Evolutionary conservation across 2,113 vertebrate species (phyloP).

Genomic region (Sarotherodon lohbergeri): DNA sequence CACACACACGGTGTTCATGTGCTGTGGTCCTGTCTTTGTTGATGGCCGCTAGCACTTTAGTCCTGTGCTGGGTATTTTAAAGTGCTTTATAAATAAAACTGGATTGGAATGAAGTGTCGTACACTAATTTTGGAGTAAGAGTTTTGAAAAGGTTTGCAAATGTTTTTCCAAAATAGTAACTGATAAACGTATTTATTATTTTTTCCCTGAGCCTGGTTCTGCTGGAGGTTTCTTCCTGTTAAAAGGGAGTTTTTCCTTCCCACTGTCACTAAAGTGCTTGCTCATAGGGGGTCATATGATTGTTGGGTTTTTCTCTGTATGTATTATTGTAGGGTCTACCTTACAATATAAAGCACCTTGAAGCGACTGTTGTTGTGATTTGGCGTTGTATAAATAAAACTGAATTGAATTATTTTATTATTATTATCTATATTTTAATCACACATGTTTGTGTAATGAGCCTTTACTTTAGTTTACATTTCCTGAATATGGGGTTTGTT

Average conservation of each 20-base stretch:
- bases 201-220: background rate
- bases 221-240: background rate
- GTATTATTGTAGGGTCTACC: background rate
- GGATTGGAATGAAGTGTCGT: background rate
- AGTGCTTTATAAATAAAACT: too few relatives aligned
- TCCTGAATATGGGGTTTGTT: too few relatives aligned
- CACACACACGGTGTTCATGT: background rate
- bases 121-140: background rate
- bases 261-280: fast-evolving
- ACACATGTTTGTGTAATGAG: background rate
- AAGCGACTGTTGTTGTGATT: background rate
- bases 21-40: background rate
- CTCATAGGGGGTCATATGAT: background rate
- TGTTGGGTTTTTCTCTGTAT: background rate
- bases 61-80: too few relatives aligned
- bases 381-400: background rate
- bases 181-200: background rate
- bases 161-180: background rate
- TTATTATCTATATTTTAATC: background rate
- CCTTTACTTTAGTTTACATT: background rate
- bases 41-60: background rate
- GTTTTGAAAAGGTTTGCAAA: background rate
- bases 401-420: background rate
- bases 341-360: background rate
- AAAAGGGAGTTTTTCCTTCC: background rate